phyloP scores from a whole-genome alignment of 2,113 vertebrate genomes.

The Planiliza haematocheilus region DNA sequence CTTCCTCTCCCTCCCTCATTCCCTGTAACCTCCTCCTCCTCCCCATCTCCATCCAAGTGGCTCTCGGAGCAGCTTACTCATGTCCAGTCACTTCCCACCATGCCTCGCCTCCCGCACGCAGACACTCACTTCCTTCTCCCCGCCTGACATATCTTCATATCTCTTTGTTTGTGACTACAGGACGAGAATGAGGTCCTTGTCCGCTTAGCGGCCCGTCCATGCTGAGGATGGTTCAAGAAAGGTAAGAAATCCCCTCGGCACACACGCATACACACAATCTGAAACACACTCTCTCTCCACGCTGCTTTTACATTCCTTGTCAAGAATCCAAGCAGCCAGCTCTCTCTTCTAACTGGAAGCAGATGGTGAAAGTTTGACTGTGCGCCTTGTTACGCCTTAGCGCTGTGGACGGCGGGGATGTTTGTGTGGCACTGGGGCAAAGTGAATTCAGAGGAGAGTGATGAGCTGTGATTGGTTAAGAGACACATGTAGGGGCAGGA shows the following conservation, averaged over 20 bases:
- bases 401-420: slow-evolving; percentile 30
- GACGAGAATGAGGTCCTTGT: slow-evolving; percentile 47
- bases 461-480: slow-evolving; percentile 53
- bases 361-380: slow-evolving; percentile 71
- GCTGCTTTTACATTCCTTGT: slow-evolving; percentile 59
- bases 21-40: slow-evolving; percentile 62
- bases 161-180: slow-evolving; percentile 41
- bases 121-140: slow-evolving; percentile 41
- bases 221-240: slow-evolving; percentile 61
- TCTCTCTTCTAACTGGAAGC: slow-evolving; percentile 69
- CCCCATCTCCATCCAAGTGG: slow-evolving; percentile 63
- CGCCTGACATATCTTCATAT: slow-evolving; percentile 24
- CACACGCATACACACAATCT: slow-evolving; percentile 1
- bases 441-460: slow-evolving; percentile 33
- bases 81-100: slow-evolving; percentile 76
- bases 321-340: slow-evolving; percentile 38
- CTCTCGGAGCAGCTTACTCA: slow-evolving; percentile 74
- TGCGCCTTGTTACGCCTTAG: slow-evolving; percentile 30
- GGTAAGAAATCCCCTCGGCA: slow-evolving; percentile 65
- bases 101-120: slow-evolving; percentile 46
- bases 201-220: slow-evolving; percentile 16
- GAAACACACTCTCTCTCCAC: slow-evolving; percentile 15
- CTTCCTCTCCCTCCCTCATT: slow-evolving; percentile 31
- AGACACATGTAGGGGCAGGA: slow-evolving; percentile 20
- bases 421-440: slow-evolving; percentile 36